Evolutionary conservation across 30 jellyfish, hydroid and myxozoan species (phyloP).

Genomic region (Calvadosia cruxmelitensis): DNA sequence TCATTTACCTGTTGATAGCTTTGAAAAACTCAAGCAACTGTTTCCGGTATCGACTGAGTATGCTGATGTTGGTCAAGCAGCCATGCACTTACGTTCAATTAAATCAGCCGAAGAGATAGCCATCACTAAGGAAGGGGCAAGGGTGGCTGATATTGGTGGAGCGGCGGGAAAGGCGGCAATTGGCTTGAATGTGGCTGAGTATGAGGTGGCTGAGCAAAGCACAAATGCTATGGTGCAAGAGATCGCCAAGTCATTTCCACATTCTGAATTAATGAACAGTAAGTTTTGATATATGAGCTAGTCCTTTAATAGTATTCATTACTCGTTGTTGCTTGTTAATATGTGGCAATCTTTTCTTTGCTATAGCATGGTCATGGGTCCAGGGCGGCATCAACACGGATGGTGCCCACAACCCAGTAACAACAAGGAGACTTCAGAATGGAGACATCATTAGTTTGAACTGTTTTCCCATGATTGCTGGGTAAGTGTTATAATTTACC

Average conservation of each 20-base stretch:
- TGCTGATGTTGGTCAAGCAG: constrained; percentile 40
- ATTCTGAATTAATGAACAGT: constrained; percentile 67
- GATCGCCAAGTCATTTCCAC: constrained; percentile 62
- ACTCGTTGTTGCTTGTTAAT: no score
- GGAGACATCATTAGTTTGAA: constrained; percentile 83
- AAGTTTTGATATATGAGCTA: no score
- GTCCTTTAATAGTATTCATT: no score
- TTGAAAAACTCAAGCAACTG: constrained; percentile 37
- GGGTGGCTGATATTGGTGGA: constrained; percentile 82
- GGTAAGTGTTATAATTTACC: constrained; percentile 41
- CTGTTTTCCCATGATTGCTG: constrained; percentile 84
- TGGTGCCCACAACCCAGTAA: constrained; percentile 91
- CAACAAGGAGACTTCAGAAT: constrained; percentile 48
- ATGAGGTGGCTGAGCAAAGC: constrained; percentile 56
- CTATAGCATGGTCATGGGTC: constrained; percentile 87
- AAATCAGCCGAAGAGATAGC: constrained; percentile 80
- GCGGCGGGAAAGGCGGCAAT: constrained; percentile 41
- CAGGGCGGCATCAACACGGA: constrained; percentile 84
- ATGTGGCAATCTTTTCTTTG: no score
- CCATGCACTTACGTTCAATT: constrained; percentile 55
- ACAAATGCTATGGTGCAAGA: constrained; percentile 73
- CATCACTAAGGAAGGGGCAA: constrained; percentile 59
- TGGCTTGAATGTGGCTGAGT: constrained; percentile 55
- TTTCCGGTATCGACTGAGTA: constrained; percentile 60
- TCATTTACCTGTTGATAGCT: constrained; percentile 26